A percentile compares a stretch with the other conserved stretches of the same genome.
Evolutionary conservation across 1,140 invertebrate species (phyloP).

Genomic region (Brachionus asplanchnoidis): DNA sequence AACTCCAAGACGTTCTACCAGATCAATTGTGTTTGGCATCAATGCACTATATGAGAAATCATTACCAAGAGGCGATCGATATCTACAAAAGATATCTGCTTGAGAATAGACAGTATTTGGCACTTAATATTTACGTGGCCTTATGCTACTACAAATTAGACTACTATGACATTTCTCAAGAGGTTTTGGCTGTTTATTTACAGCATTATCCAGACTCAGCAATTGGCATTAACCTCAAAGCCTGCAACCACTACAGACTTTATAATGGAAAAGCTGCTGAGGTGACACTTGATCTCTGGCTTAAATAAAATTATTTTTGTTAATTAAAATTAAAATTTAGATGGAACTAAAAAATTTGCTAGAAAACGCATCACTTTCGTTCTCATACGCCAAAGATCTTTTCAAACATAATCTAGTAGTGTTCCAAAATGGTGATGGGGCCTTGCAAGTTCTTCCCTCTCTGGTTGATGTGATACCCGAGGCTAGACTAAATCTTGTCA

Average conservation of each 20-base stretch:
- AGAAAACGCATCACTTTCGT: conserved; percentile 70
- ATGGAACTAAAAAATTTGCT: conserved; percentile 60
- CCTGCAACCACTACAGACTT: conserved; percentile 77
- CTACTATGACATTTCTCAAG: conserved; percentile 66
- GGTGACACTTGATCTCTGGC: not conserved
- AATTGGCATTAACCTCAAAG: conserved; percentile 80
- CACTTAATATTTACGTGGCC: conserved; percentile 92
- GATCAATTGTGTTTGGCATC: conserved; percentile 92
- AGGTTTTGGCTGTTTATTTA: conserved; percentile 86
- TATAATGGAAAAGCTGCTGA: conserved; percentile 92
- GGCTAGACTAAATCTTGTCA: conserved; percentile 88
- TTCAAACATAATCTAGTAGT: conserved; percentile 88
- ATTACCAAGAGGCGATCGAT: conserved; percentile 97
- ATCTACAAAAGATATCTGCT: conserved; percentile 91
- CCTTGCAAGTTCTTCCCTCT: conserved; percentile 79
- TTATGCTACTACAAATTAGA: conserved; percentile 96
- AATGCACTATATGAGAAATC: conserved; percentile 86
- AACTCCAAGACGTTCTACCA: conserved; percentile 78
- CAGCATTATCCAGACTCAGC: conserved; percentile 86
- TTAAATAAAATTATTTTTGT: conserved; percentile 47
- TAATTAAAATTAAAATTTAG: conserved; percentile 39
- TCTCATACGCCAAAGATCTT: conserved; percentile 83
- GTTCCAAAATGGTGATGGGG: conserved; percentile 86
- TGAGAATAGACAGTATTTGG: conserved; percentile 74
- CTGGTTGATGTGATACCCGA: conserved; percentile 92